phyloP scores from a whole-genome alignment of 2,113 vertebrate genomes.

The Anhinga anhinga region DNA sequence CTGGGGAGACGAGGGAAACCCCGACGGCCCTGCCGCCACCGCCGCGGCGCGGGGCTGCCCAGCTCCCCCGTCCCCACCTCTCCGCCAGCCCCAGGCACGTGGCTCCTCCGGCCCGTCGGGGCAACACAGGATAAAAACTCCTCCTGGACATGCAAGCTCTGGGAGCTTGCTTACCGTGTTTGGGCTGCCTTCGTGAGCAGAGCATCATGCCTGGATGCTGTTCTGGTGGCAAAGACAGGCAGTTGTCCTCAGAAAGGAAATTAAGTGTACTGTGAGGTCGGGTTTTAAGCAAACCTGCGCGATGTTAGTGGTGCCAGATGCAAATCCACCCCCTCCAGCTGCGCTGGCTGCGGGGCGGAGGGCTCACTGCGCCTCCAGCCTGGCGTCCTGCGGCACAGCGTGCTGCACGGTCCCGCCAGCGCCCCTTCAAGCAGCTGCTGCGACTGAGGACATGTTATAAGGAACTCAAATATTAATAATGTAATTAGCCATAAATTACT shows the following conservation, averaged over 20 bases:
- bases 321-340: rapidly evolving
- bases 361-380: background rate
- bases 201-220: background rate
- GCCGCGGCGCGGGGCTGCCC: background rate
- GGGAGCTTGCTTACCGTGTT: background rate
- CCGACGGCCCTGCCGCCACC: rapidly evolving
- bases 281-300: rapidly evolving
- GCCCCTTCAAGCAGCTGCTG: slow-evolving; percentile 5
- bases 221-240: background rate
- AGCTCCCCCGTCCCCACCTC: background rate
- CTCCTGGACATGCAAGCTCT: background rate
- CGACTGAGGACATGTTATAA: background rate
- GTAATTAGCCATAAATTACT: slow-evolving; percentile 56
- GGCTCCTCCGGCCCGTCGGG: background rate
- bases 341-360: rapidly evolving
- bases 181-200: rapidly evolving
- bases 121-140: rapidly evolving
- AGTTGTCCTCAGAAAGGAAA: background rate
- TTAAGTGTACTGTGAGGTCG: rapidly evolving
- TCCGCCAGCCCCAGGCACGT: background rate
- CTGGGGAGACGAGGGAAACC: background rate
- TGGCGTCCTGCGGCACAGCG: background rate
- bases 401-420: background rate
- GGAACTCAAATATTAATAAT: background rate
- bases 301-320: rapidly evolving